Percentiles rank a stretch among this genome's conserved stretches.
Conservation (phyloP, 30 jellyfish, hydroid and myxozoan species). For the Chrysaora quinquecirrha region DNA sequence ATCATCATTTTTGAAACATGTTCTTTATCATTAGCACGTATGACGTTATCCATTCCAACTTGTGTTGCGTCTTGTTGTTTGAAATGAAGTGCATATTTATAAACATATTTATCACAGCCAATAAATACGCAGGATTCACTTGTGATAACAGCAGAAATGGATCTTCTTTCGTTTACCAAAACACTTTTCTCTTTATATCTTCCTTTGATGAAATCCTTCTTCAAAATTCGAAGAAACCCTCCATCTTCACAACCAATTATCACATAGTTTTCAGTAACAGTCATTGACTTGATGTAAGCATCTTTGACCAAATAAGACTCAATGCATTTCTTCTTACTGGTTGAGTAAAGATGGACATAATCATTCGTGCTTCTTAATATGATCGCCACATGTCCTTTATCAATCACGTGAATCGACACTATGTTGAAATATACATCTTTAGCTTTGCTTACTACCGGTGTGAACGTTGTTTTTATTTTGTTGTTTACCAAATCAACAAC, state of each 20-base stretch:
- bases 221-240: slow-evolving; percentile 23
- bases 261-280: slow-evolving; percentile 48
- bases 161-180: slow-evolving; percentile 29
- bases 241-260: slow-evolving; percentile 83
- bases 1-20: slow-evolving; percentile 41
- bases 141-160: slow-evolving; percentile 56
- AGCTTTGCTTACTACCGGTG: slow-evolving; percentile 25
- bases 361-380: slow-evolving; percentile 76
- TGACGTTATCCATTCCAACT: background rate
- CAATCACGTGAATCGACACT: slow-evolving; percentile 43
- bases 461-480: slow-evolving; percentile 2
- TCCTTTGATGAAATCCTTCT: slow-evolving; percentile 77
- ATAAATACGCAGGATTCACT: background rate
- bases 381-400: slow-evolving; percentile 67
- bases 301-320: slow-evolving; percentile 34
- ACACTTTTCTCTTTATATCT: slow-evolving; percentile 27
- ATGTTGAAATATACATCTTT: slow-evolving; percentile 40
- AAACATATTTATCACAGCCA: slow-evolving; percentile 56
- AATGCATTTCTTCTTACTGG: slow-evolving; percentile 41
- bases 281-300: slow-evolving; percentile 57
- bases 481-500: slow-evolving; percentile 58
- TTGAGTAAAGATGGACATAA: slow-evolving; percentile 51
- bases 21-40: slow-evolving; percentile 25
- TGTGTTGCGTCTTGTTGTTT: background rate
- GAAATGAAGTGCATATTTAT: slow-evolving; percentile 31